Evolutionary conservation across 92 coral and sea anemone species (phyloP).

Genomic region (Isaurus tuberculatus): DNA sequence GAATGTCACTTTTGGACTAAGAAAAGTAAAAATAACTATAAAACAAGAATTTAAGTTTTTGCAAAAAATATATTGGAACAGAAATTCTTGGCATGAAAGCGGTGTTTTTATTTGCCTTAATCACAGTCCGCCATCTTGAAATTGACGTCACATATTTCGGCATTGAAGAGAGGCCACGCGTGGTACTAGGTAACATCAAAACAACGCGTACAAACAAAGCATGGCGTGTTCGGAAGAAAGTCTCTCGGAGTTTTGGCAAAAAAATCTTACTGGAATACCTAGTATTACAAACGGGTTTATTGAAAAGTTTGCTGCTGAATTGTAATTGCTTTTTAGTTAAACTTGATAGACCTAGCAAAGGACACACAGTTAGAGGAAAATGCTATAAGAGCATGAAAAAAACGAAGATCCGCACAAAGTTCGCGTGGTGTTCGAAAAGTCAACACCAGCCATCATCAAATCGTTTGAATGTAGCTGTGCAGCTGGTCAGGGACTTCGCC

Average conservation of each 20-base stretch:
- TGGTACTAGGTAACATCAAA: constrained; percentile 22
- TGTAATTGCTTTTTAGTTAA: constrained; percentile 1
- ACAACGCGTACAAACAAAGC: background rate
- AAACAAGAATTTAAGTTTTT: too few species aligned
- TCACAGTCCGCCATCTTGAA: constrained; percentile 62
- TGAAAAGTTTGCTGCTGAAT: constrained; percentile 49
- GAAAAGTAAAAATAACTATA: too few species aligned
- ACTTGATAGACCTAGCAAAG: constrained; percentile 8
- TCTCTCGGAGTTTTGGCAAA: constrained; percentile 62
- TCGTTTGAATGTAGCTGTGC: constrained; percentile 59
- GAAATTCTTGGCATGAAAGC: too few species aligned
- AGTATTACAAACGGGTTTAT: constrained; percentile 47
- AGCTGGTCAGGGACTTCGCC: constrained; percentile 64
- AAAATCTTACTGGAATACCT: constrained; percentile 50
- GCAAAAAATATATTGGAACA: too few species aligned
- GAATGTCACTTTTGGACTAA: too few species aligned
- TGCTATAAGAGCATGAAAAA: constrained; percentile 63
- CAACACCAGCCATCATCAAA: constrained; percentile 10
- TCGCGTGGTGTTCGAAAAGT: constrained; percentile 24
- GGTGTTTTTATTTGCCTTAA: constrained; percentile 56
- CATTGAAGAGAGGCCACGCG: constrained; percentile 55
- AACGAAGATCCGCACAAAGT: constrained; percentile 60
- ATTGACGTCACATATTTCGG: constrained; percentile 53
- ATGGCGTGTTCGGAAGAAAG: constrained; percentile 25
- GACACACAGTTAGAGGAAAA: constrained; percentile 44